Evolutionary conservation across 2,797 vertebrate species (phyloP).

Genomic region (Varecia variegata): DNA sequence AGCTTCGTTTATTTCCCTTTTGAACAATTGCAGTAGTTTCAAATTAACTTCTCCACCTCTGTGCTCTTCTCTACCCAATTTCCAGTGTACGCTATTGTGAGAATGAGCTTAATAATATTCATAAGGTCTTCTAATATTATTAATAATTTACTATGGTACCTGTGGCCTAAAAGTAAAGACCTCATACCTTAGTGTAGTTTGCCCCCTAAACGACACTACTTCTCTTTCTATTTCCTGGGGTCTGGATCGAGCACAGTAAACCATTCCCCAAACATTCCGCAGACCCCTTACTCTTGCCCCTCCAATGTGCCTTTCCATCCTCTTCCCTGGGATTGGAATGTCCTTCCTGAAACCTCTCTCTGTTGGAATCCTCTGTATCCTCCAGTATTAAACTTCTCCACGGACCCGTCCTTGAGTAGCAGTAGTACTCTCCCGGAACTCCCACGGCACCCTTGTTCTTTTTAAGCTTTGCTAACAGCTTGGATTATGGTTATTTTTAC

Average conservation of each 20-base stretch:
- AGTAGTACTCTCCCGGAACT: accelerated
- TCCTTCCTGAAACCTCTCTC: background rate
- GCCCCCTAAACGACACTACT: background rate
- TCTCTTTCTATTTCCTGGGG: background rate
- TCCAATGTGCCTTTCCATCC: background rate
- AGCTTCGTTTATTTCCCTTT: background rate
- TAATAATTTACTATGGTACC: background rate
- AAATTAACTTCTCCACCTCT: background rate
- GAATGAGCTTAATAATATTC: background rate
- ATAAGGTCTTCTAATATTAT: background rate
- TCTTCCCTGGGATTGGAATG: background rate
- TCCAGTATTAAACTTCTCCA: background rate
- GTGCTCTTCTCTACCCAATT: background rate
- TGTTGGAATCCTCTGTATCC: background rate
- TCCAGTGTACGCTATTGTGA: accelerated
- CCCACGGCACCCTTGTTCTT: background rate
- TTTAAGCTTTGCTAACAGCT: background rate
- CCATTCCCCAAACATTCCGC: background rate
- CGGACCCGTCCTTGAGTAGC: background rate
- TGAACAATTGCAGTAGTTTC: background rate
- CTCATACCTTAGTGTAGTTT: background rate
- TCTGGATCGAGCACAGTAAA: background rate
- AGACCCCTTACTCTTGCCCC: background rate
- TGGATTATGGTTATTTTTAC: background rate
- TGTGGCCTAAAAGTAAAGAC: background rate